phyloP scores from a whole-genome alignment of 1,140 invertebrate genomes.

The Diploscapter pachys region DNA sequence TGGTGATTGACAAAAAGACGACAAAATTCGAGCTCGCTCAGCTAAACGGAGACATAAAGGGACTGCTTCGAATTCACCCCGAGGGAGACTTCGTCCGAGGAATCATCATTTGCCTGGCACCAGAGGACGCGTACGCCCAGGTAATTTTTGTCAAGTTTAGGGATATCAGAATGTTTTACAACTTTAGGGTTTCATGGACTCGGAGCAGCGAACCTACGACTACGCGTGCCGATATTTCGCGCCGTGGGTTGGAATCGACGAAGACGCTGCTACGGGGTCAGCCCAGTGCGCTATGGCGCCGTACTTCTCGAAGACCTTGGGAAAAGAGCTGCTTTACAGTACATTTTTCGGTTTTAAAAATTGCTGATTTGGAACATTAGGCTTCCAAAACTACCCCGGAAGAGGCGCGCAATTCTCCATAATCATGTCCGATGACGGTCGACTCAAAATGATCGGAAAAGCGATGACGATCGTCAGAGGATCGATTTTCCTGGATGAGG shows the following conservation, averaged over 20 bases:
- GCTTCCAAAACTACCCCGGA: slow-evolving; percentile 25
- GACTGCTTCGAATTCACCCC: slow-evolving; percentile 40
- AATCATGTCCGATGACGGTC: too few species aligned
- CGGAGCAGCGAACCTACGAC: slow-evolving; percentile 57
- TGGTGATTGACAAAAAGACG: slow-evolving; percentile 45
- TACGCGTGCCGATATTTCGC: slow-evolving; percentile 67
- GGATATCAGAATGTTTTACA: not conserved
- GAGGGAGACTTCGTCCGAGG: slow-evolving; percentile 45
- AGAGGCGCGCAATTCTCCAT: slow-evolving; percentile 26
- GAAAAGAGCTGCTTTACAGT: slow-evolving; percentile 55
- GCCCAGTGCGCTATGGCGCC: slow-evolving; percentile 64
- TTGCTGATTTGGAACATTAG: too few species aligned
- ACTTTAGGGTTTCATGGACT: slow-evolving; percentile 39
- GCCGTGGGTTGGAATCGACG: slow-evolving; percentile 64
- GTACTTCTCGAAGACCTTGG: slow-evolving; percentile 61
- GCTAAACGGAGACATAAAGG: slow-evolving; percentile 26
- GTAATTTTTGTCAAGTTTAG: not conserved
- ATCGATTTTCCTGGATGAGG: too few species aligned
- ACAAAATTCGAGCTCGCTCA: slow-evolving; percentile 36
- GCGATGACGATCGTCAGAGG: too few species aligned
- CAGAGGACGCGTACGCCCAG: slow-evolving; percentile 37
- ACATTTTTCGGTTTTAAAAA: slow-evolving; percentile 2
- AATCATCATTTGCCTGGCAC: slow-evolving; percentile 46
- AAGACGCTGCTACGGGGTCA: slow-evolving; percentile 50
- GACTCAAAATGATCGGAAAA: too few species aligned